A percentile compares a stretch with the other conserved stretches of the same genome.
Conservation (phyloP, 2,113 vertebrate species). For the Rhinichthys klamathensis region DNA sequence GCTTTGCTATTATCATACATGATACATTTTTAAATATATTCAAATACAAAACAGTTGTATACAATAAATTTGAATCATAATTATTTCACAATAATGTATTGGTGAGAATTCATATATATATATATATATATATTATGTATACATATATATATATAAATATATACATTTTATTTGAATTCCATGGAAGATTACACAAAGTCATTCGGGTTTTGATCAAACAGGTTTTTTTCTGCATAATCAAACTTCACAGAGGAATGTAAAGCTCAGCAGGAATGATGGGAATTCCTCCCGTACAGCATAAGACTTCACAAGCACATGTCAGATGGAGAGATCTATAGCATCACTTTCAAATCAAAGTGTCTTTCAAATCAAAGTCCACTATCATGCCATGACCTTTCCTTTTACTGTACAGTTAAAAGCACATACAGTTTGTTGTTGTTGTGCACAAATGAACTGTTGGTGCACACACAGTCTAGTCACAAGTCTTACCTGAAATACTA, state of each 20-base stretch:
- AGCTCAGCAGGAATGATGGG: background rate
- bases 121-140: too few species aligned
- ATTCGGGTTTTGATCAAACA: background rate
- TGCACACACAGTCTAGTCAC: background rate
- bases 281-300: background rate
- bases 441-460: background rate
- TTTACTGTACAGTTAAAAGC: background rate
- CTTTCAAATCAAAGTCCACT: background rate
- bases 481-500: constrained; percentile 36
- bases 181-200: background rate
- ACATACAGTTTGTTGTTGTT: background rate
- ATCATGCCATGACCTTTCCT: background rate
- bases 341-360: too few species aligned
- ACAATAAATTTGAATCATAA: too few species aligned
- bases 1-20: too few species aligned
- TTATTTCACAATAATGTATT: too few species aligned
- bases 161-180: background rate
- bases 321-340: background rate
- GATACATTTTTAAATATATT: too few species aligned
- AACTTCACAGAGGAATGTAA: background rate
- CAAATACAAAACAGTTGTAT: too few species aligned
- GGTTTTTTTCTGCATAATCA: background rate
- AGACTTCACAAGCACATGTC: constrained; percentile 6
- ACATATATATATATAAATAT: too few species aligned
- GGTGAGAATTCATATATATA: too few species aligned